These are phyloP conservation scores for Epizoanthus illoricatus DNA, from an alignment of 92 coral and sea anemone genomes.

Conservation along the genomic window DNA sequence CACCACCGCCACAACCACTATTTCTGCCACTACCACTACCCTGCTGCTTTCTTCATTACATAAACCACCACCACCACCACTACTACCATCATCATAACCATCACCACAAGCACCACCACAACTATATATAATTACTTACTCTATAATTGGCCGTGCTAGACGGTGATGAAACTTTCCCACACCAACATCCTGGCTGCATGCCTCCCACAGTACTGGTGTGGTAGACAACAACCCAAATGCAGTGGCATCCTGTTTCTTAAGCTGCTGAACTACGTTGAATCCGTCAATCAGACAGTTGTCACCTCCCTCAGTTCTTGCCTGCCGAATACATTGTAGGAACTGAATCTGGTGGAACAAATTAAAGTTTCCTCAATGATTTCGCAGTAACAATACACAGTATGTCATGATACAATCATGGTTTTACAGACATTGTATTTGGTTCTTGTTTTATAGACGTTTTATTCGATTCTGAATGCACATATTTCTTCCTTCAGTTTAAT, in stretches of 20 bases:
- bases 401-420: neutral
- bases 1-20: too few species aligned
- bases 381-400: neutral
- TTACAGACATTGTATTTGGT: too few species aligned
- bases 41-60: too few species aligned
- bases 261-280: constrained; percentile 60
- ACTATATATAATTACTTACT: constrained; percentile 49
- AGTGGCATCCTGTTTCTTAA: constrained; percentile 54
- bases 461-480: too few species aligned
- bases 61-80: too few species aligned
- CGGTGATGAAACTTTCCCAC: constrained; percentile 69
- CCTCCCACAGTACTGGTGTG: constrained; percentile 67
- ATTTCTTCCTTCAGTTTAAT: too few species aligned
- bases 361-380: neutral
- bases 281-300: constrained; percentile 76
- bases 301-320: constrained; percentile 69
- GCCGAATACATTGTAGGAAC: constrained; percentile 70
- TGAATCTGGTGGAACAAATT: constrained; percentile 47
- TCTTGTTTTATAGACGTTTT: too few species aligned
- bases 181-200: constrained; percentile 58
- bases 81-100: too few species aligned
- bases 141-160: constrained; percentile 75
- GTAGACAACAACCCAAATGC: constrained; percentile 65
- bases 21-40: too few species aligned
- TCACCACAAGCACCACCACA: neutral